Conservation (phyloP, 1,140 invertebrate species). For the Penaeus indicus region DNA sequence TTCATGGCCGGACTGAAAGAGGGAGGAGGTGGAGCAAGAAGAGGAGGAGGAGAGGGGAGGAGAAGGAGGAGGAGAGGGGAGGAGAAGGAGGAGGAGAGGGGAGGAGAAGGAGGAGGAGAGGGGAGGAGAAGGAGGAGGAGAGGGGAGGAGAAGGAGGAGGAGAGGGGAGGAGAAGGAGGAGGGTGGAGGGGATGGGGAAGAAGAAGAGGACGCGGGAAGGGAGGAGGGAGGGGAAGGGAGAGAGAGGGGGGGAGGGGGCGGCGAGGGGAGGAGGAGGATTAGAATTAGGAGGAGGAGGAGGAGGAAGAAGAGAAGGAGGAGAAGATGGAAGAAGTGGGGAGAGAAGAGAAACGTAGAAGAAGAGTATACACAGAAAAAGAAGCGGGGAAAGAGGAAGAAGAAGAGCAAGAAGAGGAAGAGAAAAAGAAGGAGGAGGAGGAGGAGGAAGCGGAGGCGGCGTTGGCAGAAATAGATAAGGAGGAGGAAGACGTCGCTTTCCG, state of each 20-base stretch:
- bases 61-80: background rate
- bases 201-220: background rate
- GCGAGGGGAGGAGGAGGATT: background rate
- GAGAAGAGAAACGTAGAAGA: too few species aligned
- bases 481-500: too few species aligned
- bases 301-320: conserved; percentile 10
- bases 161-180: background rate
- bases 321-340: background rate
- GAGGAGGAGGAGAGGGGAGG: background rate
- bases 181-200: background rate
- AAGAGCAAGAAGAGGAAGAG: background rate
- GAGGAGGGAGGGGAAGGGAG: background rate
- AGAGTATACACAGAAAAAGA: background rate
- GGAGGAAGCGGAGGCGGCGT: too few species aligned
- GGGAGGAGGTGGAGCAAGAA: background rate
- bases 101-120: background rate
- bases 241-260: background rate
- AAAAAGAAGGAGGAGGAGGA: background rate
- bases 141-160: background rate
- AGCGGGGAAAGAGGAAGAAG: background rate
- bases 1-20: too few species aligned
- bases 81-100: background rate
- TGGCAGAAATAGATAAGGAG: too few species aligned
- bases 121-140: background rate
- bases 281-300: too few species aligned